A percentile compares a stretch with the other conserved stretches of the same genome.
phyloP scores from a whole-genome alignment of 2,113 vertebrate species.

The Chrysochloris asiatica region DNA sequence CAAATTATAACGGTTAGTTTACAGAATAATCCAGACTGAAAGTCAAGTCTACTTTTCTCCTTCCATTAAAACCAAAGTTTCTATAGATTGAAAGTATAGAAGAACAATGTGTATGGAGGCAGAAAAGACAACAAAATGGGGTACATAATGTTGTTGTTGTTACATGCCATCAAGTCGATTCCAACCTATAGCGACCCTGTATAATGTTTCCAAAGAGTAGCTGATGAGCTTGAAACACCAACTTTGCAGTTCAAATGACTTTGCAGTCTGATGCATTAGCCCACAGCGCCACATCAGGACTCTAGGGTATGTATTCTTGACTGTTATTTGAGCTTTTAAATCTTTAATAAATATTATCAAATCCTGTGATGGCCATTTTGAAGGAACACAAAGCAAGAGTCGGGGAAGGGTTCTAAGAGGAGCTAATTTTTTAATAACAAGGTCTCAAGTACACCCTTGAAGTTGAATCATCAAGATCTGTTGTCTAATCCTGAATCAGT shows the following conservation, averaged over 20 bases:
- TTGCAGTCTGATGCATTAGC: no score
- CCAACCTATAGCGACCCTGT: no score
- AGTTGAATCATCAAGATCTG: not conserved
- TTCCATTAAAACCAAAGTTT: slow-evolving; percentile 30
- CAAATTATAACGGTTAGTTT: slow-evolving; percentile 1
- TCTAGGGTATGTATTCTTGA: no score
- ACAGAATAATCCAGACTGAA: not conserved
- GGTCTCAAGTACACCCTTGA: not conserved
- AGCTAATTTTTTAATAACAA: not conserved
- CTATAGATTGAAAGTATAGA: not conserved
- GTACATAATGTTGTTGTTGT: no score
- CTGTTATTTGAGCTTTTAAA: not conserved
- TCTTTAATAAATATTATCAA: not conserved
- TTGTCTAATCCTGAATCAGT: not conserved
- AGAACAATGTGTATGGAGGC: not conserved
- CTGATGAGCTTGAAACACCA: no score
- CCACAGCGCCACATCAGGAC: no score
- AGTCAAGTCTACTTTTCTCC: not conserved
- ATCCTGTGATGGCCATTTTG: not conserved
- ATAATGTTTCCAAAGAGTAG: no score
- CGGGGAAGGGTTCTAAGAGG: not conserved
- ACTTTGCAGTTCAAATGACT: no score
- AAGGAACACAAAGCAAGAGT: not conserved
- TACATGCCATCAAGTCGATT: no score
- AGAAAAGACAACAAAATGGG: slow-evolving; percentile 37